These are phyloP conservation scores for Oreochromis niloticus DNA, from an alignment of 2,113 vertebrate species.

Conservation along the genomic window DNA sequence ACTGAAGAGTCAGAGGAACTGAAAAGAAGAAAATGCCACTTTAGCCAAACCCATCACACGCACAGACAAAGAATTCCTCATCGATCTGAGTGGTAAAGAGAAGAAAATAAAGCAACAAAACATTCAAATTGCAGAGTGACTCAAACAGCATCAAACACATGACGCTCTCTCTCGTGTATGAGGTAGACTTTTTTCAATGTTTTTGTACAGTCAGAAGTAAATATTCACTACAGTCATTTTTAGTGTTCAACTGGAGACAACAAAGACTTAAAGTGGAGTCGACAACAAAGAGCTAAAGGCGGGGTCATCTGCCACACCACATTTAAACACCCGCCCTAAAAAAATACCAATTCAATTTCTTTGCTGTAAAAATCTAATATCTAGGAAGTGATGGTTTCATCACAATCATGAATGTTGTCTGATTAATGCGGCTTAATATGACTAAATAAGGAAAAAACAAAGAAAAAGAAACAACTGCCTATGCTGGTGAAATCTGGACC, in stretches of 20 bases:
- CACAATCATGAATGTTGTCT: background rate
- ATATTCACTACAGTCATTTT: background rate
- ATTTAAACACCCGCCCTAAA: background rate
- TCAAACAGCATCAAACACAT: background rate
- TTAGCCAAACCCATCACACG: background rate
- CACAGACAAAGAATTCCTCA: background rate
- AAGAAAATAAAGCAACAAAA: background rate
- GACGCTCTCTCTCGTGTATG: background rate
- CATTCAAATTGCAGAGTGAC: background rate
- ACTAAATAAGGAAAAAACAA: background rate
- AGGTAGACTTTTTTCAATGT: background rate
- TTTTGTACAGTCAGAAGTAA: background rate
- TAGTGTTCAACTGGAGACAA: background rate
- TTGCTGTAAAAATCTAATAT: background rate
- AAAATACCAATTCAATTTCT: background rate
- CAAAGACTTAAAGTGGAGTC: background rate
- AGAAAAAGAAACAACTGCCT: background rate
- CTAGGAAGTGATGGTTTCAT: background rate
- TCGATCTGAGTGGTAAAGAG: accelerated
- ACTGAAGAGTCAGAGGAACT: background rate
- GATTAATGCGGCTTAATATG: background rate
- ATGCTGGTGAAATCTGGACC: background rate
- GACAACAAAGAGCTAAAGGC: background rate
- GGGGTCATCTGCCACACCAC: background rate
- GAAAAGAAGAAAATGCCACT: background rate